A percentile compares a stretch with the other conserved stretches of the same genome.
phyloP scores from a whole-genome alignment of 2,113 vertebrate species.

The Isurus oxyrinchus region DNA sequence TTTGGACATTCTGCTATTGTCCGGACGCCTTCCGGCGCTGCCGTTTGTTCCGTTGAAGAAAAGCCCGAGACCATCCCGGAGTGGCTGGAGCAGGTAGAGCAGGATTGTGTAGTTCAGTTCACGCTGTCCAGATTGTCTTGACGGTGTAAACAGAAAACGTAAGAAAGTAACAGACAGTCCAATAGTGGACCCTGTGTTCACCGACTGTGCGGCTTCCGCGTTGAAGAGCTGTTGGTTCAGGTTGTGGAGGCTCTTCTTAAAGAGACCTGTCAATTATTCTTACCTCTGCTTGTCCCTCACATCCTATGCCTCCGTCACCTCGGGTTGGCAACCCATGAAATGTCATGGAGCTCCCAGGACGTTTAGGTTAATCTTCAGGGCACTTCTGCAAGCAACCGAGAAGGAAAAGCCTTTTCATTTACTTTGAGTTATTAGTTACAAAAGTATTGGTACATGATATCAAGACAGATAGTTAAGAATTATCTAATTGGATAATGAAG shows the following conservation, averaged over 20 bases:
- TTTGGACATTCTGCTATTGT: background rate
- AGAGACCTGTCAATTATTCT: background rate
- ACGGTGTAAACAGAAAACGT: background rate
- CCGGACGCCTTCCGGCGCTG: background rate
- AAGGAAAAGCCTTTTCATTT: background rate
- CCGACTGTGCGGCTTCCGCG: background rate
- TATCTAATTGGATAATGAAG: background rate
- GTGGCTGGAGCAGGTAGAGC: background rate
- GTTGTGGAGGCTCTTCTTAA: background rate
- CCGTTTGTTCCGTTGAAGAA: background rate
- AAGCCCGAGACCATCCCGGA: background rate
- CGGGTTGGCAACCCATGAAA: background rate
- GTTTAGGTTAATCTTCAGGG: background rate
- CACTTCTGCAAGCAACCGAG: background rate
- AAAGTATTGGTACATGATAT: too few species aligned
- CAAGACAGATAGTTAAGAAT: background rate
- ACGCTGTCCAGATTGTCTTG: background rate
- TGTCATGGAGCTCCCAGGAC: background rate
- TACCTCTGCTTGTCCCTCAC: background rate
- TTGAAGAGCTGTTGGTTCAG: background rate
- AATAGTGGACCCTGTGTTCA: background rate
- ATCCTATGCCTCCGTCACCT: background rate
- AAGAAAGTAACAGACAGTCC: background rate
- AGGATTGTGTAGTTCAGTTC: background rate
- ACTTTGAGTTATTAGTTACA: background rate